phyloP scores from a whole-genome alignment of 2,888 invertebrate species.

The Cephus nigrinus region DNA sequence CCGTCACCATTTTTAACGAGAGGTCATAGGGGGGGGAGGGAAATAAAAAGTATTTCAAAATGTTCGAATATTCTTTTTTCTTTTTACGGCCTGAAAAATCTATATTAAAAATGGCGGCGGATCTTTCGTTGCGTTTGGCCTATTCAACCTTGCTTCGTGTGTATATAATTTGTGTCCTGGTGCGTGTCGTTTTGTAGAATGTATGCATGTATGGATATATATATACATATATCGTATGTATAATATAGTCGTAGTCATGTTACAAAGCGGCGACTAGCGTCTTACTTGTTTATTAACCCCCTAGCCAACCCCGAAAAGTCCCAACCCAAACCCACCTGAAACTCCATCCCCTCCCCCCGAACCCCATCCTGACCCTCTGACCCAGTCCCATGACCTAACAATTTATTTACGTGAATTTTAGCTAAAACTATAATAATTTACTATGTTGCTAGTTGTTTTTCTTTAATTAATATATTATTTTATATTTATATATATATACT shows the following conservation, averaged over 20 bases:
- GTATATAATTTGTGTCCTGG: no score
- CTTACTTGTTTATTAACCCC: not conserved
- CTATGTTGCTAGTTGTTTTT: conserved; percentile 55
- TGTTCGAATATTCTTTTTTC: no score
- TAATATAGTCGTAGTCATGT: conserved; percentile 38
- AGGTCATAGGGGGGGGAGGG: not conserved
- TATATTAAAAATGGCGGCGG: no score
- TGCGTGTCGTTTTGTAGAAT: not conserved
- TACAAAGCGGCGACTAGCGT: conserved; percentile 28
- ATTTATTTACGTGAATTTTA: conserved; percentile 45
- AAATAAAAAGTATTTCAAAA: no score
- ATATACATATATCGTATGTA: conserved; percentile 60
- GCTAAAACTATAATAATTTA: conserved; percentile 60
- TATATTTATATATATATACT: conserved; percentile 42
- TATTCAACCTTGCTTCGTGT: no score
- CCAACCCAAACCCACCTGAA: not conserved
- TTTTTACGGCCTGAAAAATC: no score
- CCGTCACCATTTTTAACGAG: no score
- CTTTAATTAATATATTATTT: conserved; percentile 25
- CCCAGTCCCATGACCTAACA: conserved; percentile 22
- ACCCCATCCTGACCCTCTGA: not conserved
- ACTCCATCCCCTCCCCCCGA: not conserved
- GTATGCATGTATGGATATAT: conserved; percentile 48
- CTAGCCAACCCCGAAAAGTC: not conserved
- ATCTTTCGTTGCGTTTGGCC: no score